Evolutionary conservation across 1,140 invertebrate species (phyloP).

Genomic region (Stegodyphus mimosarum): DNA sequence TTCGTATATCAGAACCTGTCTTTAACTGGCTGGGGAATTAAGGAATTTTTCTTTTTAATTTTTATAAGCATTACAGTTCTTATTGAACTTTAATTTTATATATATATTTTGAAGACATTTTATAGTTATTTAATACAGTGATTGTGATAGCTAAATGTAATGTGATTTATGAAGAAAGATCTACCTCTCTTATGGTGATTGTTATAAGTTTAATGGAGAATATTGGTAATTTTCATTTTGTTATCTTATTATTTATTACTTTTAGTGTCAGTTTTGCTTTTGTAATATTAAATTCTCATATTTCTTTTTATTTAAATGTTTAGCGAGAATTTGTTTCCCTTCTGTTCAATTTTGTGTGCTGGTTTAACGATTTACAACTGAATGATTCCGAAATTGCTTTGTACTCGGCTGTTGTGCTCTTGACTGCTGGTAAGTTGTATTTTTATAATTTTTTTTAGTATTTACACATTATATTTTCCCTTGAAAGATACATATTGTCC

Average conservation of each 20-base stretch:
- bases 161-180: not conserved
- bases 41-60: too few species aligned
- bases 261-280: too few species aligned
- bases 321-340: constrained; percentile 79
- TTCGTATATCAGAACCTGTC: too few species aligned
- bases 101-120: too few species aligned
- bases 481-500: too few species aligned
- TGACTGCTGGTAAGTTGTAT: constrained; percentile 74
- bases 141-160: too few species aligned
- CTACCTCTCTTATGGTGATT: not conserved
- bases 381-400: constrained; percentile 90
- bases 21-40: too few species aligned
- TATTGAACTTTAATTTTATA: too few species aligned
- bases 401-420: constrained; percentile 85
- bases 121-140: too few species aligned
- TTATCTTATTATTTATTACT: too few species aligned
- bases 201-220: not conserved
- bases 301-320: constrained; percentile 59
- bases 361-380: constrained; percentile 77
- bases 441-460: not conserved
- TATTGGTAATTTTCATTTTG: too few species aligned
- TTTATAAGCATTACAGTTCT: too few species aligned
- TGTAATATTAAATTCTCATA: not conserved
- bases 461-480: not conserved
- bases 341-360: constrained; percentile 71